A percentile compares a stretch with the other conserved stretches of the same genome.
These are phyloP conservation scores for Gorilla gorilla DNA, from an alignment of 2,113 vertebrate genomes.

Conservation along the genomic window DNA sequence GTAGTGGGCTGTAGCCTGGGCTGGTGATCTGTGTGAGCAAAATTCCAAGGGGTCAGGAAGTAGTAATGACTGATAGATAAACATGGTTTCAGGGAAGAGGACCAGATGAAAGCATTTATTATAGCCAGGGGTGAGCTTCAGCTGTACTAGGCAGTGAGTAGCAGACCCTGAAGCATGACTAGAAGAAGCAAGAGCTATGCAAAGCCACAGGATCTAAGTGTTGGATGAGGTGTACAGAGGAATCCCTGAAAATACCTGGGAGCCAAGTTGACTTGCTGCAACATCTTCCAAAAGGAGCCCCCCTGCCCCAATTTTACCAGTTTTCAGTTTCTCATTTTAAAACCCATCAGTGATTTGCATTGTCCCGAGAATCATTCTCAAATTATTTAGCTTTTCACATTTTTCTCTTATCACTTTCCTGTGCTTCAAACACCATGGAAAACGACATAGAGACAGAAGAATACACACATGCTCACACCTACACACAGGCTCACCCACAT, in stretches of 20 bases:
- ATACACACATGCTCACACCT: neutral
- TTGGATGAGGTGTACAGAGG: neutral
- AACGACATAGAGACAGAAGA: neutral
- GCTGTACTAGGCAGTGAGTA: neutral
- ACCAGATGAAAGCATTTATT: neutral
- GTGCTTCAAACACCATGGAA: neutral
- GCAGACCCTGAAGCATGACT: neutral
- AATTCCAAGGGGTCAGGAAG: neutral
- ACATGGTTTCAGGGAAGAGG: neutral
- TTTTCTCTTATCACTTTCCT: neutral
- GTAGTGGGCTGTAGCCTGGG: neutral
- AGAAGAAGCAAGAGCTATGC: neutral
- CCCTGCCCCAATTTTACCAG: neutral
- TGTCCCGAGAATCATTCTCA: neutral
- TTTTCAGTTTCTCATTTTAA: neutral
- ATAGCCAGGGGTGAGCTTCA: neutral
- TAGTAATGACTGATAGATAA: neutral
- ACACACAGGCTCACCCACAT: neutral
- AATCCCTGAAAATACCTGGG: neutral
- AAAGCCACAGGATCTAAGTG: neutral
- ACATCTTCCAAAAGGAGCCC: neutral
- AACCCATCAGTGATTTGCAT: neutral
- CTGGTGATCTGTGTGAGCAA: neutral
- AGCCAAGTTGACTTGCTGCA: neutral
- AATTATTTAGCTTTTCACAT: neutral